Conservation (phyloP, 2,797 vertebrate genomes). For the Tamandua tetradactyla region DNA sequence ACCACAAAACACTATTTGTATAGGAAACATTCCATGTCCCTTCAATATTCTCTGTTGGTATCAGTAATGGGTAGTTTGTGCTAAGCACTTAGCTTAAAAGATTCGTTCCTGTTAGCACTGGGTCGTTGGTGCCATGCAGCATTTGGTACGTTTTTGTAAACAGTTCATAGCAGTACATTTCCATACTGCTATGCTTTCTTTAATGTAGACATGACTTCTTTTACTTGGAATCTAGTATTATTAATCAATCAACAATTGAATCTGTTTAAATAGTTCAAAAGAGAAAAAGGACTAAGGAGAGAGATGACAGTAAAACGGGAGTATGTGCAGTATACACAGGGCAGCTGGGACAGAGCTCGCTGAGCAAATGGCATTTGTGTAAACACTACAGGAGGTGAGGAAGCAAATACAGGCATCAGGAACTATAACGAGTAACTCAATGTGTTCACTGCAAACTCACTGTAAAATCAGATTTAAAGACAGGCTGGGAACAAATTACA, state of each 20-base stretch:
- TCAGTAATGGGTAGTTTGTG: slow-evolving; percentile 87
- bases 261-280: slow-evolving; percentile 84
- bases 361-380: no score
- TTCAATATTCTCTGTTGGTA: slow-evolving; percentile 87
- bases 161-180: slow-evolving; percentile 86
- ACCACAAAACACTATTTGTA: slow-evolving; percentile 90
- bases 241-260: slow-evolving; percentile 83
- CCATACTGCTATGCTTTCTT: slow-evolving; percentile 86
- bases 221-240: slow-evolving; percentile 85
- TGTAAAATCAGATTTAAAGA: no score
- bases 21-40: slow-evolving; percentile 87
- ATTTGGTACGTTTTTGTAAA: slow-evolving; percentile 89
- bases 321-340: no score
- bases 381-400: no score
- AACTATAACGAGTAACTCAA: no score
- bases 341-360: no score
- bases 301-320: no score
- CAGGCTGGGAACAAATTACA: no score
- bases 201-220: slow-evolving; percentile 88
- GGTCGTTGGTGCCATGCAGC: slow-evolving; percentile 89
- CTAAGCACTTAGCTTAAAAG: slow-evolving; percentile 91
- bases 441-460: no score
- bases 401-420: no score
- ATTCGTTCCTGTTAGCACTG: slow-evolving; percentile 89
- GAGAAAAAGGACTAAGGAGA: no score